Conservation (phyloP, 2,888 invertebrate genomes). For the Laspeyria flexula region DNA sequence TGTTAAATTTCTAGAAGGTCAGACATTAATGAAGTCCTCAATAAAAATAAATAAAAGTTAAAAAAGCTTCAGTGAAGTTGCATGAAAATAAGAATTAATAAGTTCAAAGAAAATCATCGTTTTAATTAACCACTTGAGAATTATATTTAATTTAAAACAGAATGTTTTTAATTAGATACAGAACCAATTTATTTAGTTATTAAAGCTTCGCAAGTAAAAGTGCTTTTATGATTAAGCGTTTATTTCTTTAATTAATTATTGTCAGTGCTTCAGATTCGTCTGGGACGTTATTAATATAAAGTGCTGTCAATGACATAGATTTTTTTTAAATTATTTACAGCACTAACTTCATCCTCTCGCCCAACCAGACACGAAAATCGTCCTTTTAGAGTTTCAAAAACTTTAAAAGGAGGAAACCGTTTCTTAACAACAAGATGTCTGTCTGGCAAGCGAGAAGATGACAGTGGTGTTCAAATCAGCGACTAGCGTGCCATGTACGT, state of each 20-base stretch:
- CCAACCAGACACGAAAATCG: slow-evolving; percentile 59
- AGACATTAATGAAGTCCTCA: no score
- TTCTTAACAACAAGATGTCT: slow-evolving; percentile 13
- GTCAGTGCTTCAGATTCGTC: slow-evolving; percentile 82
- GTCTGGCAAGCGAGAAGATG: slow-evolving; percentile 78
- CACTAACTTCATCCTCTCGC: slow-evolving; percentile 74
- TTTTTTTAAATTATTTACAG: slow-evolving; percentile 65
- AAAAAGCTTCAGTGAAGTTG: slow-evolving; percentile 37
- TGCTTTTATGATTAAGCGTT: slow-evolving; percentile 43
- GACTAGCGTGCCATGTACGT: slow-evolving; percentile 82
- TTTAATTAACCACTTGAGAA: slow-evolving; percentile 11
- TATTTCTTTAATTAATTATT: slow-evolving; percentile 36
- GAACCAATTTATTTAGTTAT: not conserved
- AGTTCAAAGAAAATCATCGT: slow-evolving; percentile 19
- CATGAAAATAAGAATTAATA: slow-evolving; percentile 23
- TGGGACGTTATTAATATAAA: slow-evolving; percentile 70
- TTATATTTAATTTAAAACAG: slow-evolving; percentile 14
- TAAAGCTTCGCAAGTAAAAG: slow-evolving; percentile 36
- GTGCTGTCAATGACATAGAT: slow-evolving; percentile 65
- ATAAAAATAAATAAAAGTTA: slow-evolving; percentile 14
- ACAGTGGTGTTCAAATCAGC: slow-evolving; percentile 84
- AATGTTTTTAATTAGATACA: not conserved
- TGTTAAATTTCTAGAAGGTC: no score
- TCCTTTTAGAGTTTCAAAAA: slow-evolving; percentile 34
- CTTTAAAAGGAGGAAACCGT: slow-evolving; percentile 17